Percentiles rank a stretch among this genome's conserved stretches.
phyloP scores from a whole-genome alignment of 2,113 vertebrate genomes.

The Phoxinus phoxinus region DNA sequence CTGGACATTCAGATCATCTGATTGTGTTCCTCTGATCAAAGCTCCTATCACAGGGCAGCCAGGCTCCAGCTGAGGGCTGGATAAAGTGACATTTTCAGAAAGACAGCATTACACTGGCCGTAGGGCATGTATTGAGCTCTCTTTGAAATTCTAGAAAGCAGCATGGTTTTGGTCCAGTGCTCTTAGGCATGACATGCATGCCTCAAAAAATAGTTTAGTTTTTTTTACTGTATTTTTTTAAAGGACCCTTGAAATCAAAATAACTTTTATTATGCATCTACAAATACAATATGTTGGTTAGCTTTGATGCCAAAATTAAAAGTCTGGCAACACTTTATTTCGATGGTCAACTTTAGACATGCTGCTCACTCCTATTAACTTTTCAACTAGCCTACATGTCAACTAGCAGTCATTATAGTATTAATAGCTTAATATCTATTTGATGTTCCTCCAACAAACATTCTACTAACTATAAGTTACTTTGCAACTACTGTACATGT shows the following conservation, averaged over 20 bases:
- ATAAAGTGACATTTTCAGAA: neutral
- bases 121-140: neutral
- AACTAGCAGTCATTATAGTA: too few species aligned
- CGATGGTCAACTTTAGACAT: too few species aligned
- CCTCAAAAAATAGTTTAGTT: neutral
- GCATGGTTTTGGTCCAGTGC: neutral
- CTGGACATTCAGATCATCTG: neutral
- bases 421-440: too few species aligned
- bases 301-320: neutral
- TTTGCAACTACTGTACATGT: too few species aligned
- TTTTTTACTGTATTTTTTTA: neutral
- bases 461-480: too few species aligned
- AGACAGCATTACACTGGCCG: neutral
- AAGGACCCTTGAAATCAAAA: neutral
- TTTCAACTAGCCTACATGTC: too few species aligned
- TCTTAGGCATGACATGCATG: neutral
- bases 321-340: neutral
- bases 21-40: slow-evolving; percentile 6
- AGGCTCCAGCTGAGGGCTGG: neutral
- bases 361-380: too few species aligned
- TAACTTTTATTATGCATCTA: neutral
- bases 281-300: neutral
- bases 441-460: too few species aligned
- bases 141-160: slow-evolving; percentile 15
- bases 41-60: neutral